Evolutionary conservation across 2,113 vertebrate genomes (phyloP).

Genomic region (Podiceps cristatus): DNA sequence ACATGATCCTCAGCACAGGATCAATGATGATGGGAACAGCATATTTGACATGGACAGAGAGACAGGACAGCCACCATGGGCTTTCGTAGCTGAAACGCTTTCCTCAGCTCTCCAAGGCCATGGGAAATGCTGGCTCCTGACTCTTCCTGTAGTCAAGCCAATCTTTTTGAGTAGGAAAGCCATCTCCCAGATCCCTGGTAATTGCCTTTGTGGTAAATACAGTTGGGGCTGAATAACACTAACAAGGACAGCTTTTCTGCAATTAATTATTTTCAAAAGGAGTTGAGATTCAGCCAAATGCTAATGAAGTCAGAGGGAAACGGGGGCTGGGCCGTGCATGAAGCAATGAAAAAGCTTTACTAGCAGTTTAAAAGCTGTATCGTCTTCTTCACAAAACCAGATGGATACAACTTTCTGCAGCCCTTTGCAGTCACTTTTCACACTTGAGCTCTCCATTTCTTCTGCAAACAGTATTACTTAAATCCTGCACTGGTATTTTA

Average conservation of each 20-base stretch:
- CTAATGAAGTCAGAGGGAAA: constrained; percentile 7
- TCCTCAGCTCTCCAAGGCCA: neutral
- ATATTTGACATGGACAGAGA: neutral
- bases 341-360: neutral
- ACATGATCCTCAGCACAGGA: fast-evolving
- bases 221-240: neutral
- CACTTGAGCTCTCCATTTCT: neutral
- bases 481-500: neutral
- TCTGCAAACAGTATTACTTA: neutral
- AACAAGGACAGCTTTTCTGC: neutral
- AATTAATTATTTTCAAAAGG: constrained; percentile 4
- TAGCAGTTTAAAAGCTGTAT: neutral
- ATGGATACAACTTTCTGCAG: neutral
- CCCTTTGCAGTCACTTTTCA: neutral
- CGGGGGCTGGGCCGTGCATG: neutral
- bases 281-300: neutral
- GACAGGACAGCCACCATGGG: neutral
- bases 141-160: neutral
- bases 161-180: neutral
- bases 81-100: neutral
- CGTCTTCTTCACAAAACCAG: neutral
- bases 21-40: fast-evolving
- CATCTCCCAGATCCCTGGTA: neutral
- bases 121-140: neutral
- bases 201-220: neutral